Evolutionary conservation across 2,797 vertebrate genomes (phyloP).

Genomic region (Salmo trutta): DNA sequence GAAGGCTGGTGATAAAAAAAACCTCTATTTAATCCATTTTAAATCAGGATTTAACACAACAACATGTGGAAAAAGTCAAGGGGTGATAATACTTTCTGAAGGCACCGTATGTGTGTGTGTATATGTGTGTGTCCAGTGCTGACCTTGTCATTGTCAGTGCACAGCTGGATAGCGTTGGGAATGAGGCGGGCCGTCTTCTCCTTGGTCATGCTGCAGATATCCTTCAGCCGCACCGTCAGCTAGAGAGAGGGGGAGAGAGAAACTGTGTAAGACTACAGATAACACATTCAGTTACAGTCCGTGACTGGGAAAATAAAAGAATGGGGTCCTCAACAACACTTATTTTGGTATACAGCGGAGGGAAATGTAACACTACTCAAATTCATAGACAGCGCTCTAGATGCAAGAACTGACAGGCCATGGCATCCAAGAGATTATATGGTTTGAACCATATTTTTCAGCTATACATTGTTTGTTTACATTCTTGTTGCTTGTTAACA

Average conservation of each 20-base stretch:
- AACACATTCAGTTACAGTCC: not conserved
- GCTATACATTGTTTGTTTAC: too few species aligned
- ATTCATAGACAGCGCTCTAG: not conserved
- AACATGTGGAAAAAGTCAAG: too few species aligned
- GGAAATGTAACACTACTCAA: not conserved
- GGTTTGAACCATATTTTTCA: too few species aligned
- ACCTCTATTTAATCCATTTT: too few species aligned
- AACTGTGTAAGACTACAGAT: not conserved
- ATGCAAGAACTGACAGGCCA: not conserved
- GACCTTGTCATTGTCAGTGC: constrained; percentile 91
- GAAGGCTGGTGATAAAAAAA: too few species aligned
- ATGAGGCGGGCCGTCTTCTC: constrained; percentile 91
- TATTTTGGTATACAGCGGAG: not conserved
- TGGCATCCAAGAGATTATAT: too few species aligned
- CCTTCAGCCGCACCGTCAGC: constrained; percentile 88
- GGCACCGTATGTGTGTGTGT: not conserved
- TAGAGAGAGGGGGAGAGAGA: constrained; percentile 37
- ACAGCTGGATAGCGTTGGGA: constrained; percentile 90
- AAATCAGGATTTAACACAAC: too few species aligned
- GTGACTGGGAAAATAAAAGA: too few species aligned
- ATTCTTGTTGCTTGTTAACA: too few species aligned
- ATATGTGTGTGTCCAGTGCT: not conserved
- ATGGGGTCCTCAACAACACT: too few species aligned
- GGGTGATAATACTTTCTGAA: not conserved
- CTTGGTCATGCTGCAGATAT: constrained; percentile 91